Conservation (phyloP, 2,113 vertebrate species). For the Eolophus roseicapilla region DNA sequence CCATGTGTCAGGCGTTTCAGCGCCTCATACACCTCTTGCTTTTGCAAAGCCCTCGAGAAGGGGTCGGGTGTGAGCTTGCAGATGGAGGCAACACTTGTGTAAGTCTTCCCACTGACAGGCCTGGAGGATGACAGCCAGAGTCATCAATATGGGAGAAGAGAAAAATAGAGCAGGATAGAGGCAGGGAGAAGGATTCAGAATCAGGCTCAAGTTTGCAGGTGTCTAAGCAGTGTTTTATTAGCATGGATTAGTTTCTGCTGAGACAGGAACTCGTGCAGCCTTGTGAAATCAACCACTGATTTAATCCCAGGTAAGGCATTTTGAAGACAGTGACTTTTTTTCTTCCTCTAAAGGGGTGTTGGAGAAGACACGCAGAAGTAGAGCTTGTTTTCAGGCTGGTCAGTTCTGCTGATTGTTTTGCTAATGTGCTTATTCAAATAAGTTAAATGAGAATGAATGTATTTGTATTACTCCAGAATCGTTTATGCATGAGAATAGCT, state of each 20-base stretch:
- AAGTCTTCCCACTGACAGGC: background rate
- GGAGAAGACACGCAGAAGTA: background rate
- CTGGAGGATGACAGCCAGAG: constrained; percentile 7
- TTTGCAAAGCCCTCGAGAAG: background rate
- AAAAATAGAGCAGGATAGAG: background rate
- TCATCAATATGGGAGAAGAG: background rate
- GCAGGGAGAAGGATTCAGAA: background rate
- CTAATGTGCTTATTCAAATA: background rate
- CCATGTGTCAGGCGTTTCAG: constrained; percentile 52
- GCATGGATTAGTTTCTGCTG: background rate
- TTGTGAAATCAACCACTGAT: background rate
- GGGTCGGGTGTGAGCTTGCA: constrained; percentile 51
- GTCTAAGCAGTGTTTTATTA: background rate
- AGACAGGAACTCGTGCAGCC: background rate
- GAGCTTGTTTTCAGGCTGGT: background rate
- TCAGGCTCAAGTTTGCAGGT: background rate
- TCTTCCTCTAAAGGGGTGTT: background rate
- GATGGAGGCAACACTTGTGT: constrained; percentile 39
- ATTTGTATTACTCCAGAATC: background rate
- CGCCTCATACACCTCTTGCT: constrained; percentile 56
- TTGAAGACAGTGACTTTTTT: background rate
- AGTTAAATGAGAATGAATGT: background rate
- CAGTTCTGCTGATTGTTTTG: background rate
- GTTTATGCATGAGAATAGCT: background rate
- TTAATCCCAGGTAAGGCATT: background rate